Evolutionary conservation across 2,113 vertebrate genomes (phyloP), one percentile per base, ranked within the genome.

Genomic region (Apeltes quadracus): DNA sequence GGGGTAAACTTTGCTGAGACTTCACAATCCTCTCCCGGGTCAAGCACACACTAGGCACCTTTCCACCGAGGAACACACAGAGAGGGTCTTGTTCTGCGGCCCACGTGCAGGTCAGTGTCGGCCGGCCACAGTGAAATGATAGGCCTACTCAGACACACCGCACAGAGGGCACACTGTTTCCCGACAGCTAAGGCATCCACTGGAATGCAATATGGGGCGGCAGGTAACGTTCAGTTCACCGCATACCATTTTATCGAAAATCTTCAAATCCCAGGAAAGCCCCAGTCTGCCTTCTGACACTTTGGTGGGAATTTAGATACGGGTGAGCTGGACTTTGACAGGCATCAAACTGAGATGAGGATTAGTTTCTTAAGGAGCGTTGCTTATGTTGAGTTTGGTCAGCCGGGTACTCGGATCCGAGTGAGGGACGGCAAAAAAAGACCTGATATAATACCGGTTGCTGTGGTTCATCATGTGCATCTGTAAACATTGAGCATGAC

Each of bases 141-240:
- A 84, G 87, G 82, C 86, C 87, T 81, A 76, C 85, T 85, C 63
- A 66, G 76, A 87, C 87, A 75, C 72, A 1, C 80, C 55, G 85
- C 86, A 93, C 92, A 93, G 89, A 92, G 90, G 82, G 79, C 73
- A 10, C 86, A 86, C 87, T 92, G 92, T 93, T 88, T 83, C 79
- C 77, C 62, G 79, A 32, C 38, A 55, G 84, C 70, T 76, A 76
- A 82, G 86, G 73, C 75, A 84, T 83, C 75, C 82, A 53, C 55
- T 85, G 91, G 93, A 93, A 94, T 92, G 90, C 76, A 78, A 76
- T 76, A 88, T 70, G 74, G 85, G 71, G 78, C 83, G 74, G 83
- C 89, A 88, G 90, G 88, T 86, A 91, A 90, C 83, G 85, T 73
- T 88, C 86, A 87, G 88, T 87, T 87, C 82, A 61, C 80, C 41